phyloP scores from a whole-genome alignment of 1,140 invertebrate genomes.

The Pinna nobilis region DNA sequence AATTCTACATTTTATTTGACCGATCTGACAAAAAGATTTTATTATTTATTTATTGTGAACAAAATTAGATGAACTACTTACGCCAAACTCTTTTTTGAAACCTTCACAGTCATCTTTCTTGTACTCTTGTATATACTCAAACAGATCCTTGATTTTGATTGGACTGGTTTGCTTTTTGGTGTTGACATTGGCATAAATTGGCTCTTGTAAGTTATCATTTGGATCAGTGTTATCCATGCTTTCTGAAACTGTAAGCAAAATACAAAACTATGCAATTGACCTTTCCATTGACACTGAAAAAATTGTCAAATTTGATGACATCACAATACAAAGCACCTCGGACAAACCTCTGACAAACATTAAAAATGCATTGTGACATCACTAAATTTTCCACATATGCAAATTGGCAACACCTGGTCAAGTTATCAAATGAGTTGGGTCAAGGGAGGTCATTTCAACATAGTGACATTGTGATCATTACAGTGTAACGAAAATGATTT shows the following conservation, averaged over 20 bases:
- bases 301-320: too few relatives aligned
- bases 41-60: not conserved
- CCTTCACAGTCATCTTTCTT: conserved; percentile 58
- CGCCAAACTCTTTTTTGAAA: conserved; percentile 64
- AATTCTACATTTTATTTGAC: too few relatives aligned
- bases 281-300: too few relatives aligned
- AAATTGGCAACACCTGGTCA: not conserved
- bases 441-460: not conserved
- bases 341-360: not conserved
- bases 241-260: conserved; percentile 7
- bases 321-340: too few relatives aligned
- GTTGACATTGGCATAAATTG: conserved; percentile 65
- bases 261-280: not conserved
- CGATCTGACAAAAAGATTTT: too few relatives aligned
- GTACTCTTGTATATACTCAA: conserved; percentile 59
- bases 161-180: conserved; percentile 58
- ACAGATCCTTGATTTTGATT: conserved; percentile 52
- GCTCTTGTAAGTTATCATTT: conserved; percentile 51
- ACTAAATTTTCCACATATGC: not conserved
- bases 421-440: not conserved
- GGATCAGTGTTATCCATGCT: conserved; percentile 16
- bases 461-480: too few relatives aligned
- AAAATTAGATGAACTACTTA: conserved; percentile 26
- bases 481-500: too few relatives aligned
- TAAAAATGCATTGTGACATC: not conserved